A percentile compares a stretch with the other conserved stretches of the same genome.
phyloP scores from a whole-genome alignment of 1,140 invertebrate species.

The Formica selysi region DNA sequence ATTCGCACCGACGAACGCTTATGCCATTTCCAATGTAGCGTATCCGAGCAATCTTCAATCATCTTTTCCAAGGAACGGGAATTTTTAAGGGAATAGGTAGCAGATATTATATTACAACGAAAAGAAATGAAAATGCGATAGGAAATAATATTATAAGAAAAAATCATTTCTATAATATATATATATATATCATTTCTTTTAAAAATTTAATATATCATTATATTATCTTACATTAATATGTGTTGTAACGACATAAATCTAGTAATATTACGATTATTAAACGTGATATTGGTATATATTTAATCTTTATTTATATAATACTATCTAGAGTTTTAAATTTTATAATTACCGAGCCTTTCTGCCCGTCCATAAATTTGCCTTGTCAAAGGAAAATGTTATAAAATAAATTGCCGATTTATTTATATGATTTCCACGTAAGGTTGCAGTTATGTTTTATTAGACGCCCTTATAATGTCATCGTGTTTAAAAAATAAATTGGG shows the following conservation, averaged over 20 bases:
- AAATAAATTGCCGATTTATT: constrained; percentile 52
- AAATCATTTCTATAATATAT: background rate
- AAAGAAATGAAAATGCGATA: background rate
- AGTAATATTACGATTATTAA: constrained; percentile 60
- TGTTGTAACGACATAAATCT: constrained; percentile 58
- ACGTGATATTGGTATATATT: constrained; percentile 48
- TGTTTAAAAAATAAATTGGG: constrained; percentile 55
- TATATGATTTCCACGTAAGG: constrained; percentile 46
- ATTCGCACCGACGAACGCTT: background rate
- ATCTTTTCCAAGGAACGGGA: background rate
- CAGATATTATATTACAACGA: background rate
- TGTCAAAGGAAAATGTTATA: constrained; percentile 42
- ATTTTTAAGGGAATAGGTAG: background rate
- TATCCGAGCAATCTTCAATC: constrained; percentile 10
- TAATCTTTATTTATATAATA: constrained; percentile 60
- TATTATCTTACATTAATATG: constrained; percentile 53
- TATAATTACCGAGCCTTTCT: constrained; percentile 19
- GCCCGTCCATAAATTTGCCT: constrained; percentile 38
- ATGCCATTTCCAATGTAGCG: background rate
- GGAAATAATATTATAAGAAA: background rate
- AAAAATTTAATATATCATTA: constrained; percentile 72
- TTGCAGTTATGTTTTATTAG: constrained; percentile 10
- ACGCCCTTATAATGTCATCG: background rate
- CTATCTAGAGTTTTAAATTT: constrained; percentile 57
- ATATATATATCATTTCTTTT: constrained; percentile 40